Evolutionary conservation across 2,888 invertebrate genomes (phyloP).

Genomic region (Plemyria rubiginata): DNA sequence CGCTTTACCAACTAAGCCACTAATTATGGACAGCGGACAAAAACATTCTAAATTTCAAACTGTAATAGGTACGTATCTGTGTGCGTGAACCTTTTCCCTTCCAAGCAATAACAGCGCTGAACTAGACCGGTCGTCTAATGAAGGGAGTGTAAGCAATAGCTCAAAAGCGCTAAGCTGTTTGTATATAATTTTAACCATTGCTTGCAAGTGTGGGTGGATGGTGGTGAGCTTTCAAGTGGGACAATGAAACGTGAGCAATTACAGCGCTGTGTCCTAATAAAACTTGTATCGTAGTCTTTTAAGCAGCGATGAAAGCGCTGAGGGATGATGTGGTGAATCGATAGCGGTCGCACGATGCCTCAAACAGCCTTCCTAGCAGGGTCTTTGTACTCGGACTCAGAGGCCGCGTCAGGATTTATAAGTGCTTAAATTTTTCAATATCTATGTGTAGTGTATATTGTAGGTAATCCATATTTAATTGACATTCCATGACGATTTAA

Average conservation of each 20-base stretch:
- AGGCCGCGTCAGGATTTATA: constrained; percentile 21
- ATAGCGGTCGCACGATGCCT: constrained; percentile 69
- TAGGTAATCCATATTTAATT: too few species aligned
- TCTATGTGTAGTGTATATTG: too few species aligned
- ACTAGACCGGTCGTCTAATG: neutral
- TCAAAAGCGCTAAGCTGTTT: constrained; percentile 14
- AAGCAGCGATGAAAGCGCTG: constrained; percentile 56
- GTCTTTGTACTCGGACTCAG: constrained; percentile 64
- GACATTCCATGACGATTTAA: too few species aligned
- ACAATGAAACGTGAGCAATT: constrained; percentile 9
- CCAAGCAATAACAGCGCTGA: constrained; percentile 10
- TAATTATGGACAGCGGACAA: too few species aligned
- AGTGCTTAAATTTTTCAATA: too few species aligned
- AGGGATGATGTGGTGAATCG: constrained; percentile 33
- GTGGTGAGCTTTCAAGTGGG: too few species aligned
- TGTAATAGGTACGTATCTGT: too few species aligned
- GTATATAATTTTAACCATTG: neutral
- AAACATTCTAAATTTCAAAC: too few species aligned
- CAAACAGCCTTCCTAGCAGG: constrained; percentile 41
- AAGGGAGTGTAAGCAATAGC: neutral
- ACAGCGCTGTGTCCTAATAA: constrained; percentile 4
- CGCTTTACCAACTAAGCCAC: neutral
- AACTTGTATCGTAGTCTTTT: neutral
- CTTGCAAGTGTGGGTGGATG: neutral
- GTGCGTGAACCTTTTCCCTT: neutral